Evolutionary conservation across 30 jellyfish, hydroid and myxozoan genomes (phyloP).

Genomic region (Cassiopea andromeda): DNA sequence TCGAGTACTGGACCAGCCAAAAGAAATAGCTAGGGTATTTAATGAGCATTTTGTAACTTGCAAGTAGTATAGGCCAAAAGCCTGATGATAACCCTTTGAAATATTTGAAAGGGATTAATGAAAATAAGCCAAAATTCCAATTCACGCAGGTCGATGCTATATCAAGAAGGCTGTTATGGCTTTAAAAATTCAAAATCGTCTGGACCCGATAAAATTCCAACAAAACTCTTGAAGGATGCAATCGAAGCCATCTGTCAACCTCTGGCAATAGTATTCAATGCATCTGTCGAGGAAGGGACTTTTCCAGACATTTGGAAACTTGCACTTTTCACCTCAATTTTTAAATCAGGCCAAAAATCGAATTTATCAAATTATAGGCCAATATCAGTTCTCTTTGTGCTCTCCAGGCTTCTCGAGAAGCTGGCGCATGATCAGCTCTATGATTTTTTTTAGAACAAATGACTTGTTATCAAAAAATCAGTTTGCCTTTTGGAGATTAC

Average conservation of each 20-base stretch:
- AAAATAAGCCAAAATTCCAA: not conserved
- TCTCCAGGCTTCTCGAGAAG: slow-evolving; percentile 33
- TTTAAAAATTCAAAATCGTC: slow-evolving; percentile 17
- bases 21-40: slow-evolving; percentile 49
- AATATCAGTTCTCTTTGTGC: slow-evolving; percentile 35
- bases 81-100: slow-evolving; percentile 24
- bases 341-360: slow-evolving; percentile 27
- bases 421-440: slow-evolving; percentile 50
- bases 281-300: not conserved
- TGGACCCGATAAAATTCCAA: slow-evolving; percentile 34
- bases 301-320: slow-evolving; percentile 42
- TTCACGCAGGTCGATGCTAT: not conserved
- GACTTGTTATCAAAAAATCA: slow-evolving; percentile 25
- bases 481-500: slow-evolving; percentile 31
- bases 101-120: not conserved
- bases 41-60: slow-evolving; percentile 55
- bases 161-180: not conserved
- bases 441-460: slow-evolving; percentile 2
- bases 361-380: slow-evolving; percentile 30
- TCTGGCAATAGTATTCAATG: slow-evolving; percentile 5
- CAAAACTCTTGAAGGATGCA: slow-evolving; percentile 30
- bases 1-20: slow-evolving; percentile 27
- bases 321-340: slow-evolving; percentile 31
- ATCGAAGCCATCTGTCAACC: slow-evolving; percentile 14
- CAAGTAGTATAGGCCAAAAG: slow-evolving; percentile 8